Conservation (phyloP, 1,140 invertebrate genomes). For the Dysdera silvatica region DNA sequence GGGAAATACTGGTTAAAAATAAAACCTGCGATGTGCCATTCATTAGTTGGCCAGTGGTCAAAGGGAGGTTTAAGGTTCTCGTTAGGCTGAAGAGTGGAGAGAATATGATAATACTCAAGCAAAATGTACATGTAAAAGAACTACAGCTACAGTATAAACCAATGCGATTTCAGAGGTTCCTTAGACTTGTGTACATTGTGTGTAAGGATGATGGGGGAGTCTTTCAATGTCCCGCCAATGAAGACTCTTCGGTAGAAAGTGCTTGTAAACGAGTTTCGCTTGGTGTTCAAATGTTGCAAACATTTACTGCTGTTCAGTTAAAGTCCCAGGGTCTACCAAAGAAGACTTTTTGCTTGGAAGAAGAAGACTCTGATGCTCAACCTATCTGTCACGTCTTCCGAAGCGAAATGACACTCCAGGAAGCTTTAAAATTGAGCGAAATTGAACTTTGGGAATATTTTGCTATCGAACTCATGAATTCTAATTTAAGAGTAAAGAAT, state of each 20-base stretch:
- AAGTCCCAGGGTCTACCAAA: constrained; percentile 65
- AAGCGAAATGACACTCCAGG: constrained; percentile 62
- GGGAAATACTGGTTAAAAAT: constrained; percentile 8
- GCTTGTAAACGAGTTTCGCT: constrained; percentile 67
- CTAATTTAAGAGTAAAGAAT: constrained; percentile 50
- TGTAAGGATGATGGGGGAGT: constrained; percentile 57
- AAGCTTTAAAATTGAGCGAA: constrained; percentile 63
- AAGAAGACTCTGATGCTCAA: constrained; percentile 49
- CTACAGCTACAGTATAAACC: constrained; percentile 26
- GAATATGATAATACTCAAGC: constrained; percentile 15
- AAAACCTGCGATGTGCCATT: background rate
- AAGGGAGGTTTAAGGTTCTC: constrained; percentile 17
- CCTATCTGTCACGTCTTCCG: constrained; percentile 48
- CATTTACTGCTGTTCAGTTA: constrained; percentile 79
- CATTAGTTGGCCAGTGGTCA: constrained; percentile 15
- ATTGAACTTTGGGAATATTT: constrained; percentile 76
- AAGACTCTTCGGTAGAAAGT: constrained; percentile 61
- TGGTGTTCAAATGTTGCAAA: constrained; percentile 71
- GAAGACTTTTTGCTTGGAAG: constrained; percentile 68
- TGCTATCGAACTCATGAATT: constrained; percentile 64
- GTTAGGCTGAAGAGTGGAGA: constrained; percentile 9
- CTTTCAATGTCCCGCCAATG: constrained; percentile 65
- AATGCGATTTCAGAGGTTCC: constrained; percentile 35
- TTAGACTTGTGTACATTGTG: constrained; percentile 47
- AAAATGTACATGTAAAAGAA: background rate